These are phyloP conservation scores for Pemphredon lugubris DNA, from an alignment of 2,888 invertebrate species.

Conservation along the genomic window DNA sequence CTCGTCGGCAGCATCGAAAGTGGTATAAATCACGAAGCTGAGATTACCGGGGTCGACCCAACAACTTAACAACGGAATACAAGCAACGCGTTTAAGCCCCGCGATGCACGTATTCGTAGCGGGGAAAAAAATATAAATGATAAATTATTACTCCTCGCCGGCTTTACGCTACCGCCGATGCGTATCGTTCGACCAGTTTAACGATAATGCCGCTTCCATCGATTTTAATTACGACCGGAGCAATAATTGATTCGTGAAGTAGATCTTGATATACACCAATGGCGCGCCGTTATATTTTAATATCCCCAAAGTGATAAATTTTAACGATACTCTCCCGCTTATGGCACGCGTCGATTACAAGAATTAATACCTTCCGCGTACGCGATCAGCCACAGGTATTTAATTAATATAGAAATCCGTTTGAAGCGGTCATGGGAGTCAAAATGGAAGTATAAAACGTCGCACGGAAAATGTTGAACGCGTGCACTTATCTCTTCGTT, in stretches of 20 bases:
- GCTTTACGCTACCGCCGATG: constrained; percentile 3
- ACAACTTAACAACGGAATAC: constrained; percentile 3
- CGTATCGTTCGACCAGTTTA: constrained; percentile 4
- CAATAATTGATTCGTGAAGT: constrained; percentile 13
- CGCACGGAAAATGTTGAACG: too few species aligned
- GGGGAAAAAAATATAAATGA: constrained; percentile 12
- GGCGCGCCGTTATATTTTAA: neutral
- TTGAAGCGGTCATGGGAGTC: too few species aligned
- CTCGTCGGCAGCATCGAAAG: constrained; percentile 26
- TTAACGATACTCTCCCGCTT: neutral
- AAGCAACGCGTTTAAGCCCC: neutral
- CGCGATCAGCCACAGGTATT: neutral
- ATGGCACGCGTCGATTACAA: neutral
- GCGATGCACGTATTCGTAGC: neutral
- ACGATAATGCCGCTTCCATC: constrained; percentile 21
- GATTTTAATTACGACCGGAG: constrained; percentile 17
- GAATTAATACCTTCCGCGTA: neutral
- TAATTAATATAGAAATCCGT: neutral
- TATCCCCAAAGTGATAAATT: neutral
- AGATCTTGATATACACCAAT: neutral
- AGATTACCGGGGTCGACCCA: constrained; percentile 22
- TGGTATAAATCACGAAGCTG: constrained; percentile 47
- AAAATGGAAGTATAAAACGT: too few species aligned
- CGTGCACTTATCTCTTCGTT: too few species aligned
- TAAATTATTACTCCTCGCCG: constrained; percentile 19